phyloP scores from a whole-genome alignment of 2,888 invertebrate species.

The Urechis unicinctus region DNA sequence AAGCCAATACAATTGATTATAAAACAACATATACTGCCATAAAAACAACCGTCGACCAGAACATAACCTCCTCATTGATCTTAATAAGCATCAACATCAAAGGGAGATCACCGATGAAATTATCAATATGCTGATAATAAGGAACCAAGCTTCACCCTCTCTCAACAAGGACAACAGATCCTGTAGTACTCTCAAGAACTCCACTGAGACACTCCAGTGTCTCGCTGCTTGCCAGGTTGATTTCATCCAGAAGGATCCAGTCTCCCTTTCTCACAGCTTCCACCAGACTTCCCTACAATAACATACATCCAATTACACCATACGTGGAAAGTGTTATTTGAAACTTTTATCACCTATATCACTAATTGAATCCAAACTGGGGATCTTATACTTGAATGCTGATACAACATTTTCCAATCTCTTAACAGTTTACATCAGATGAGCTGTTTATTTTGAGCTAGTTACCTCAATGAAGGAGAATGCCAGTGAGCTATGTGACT shows the following conservation, averaged over 20 bases:
- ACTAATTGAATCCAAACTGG: too few species aligned
- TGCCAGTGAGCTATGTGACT: constrained; percentile 63
- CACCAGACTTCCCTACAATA: constrained; percentile 70
- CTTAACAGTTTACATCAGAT: neutral
- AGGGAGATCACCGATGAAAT: neutral
- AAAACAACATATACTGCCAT: too few species aligned
- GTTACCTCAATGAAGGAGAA: constrained; percentile 79
- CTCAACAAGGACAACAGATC: constrained; percentile 78
- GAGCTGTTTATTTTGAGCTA: too few species aligned
- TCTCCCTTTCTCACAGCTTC: constrained; percentile 78
- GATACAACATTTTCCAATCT: neutral
- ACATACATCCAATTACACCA: neutral
- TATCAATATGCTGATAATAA: neutral
- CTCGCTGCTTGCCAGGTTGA: constrained; percentile 94
- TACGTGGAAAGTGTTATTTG: too few species aligned
- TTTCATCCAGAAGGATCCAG: constrained; percentile 97
- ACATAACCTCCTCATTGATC: too few species aligned
- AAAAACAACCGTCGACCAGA: too few species aligned
- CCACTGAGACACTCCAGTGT: constrained; percentile 91
- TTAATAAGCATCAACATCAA: neutral
- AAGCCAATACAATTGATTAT: too few species aligned
- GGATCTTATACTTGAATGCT: too few species aligned
- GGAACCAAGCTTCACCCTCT: too few species aligned
- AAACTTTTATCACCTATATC: too few species aligned
- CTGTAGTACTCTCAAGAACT: constrained; percentile 73